Evolutionary conservation across 2,113 vertebrate genomes (phyloP).

Genomic region (Gallinago jamesoni): DNA sequence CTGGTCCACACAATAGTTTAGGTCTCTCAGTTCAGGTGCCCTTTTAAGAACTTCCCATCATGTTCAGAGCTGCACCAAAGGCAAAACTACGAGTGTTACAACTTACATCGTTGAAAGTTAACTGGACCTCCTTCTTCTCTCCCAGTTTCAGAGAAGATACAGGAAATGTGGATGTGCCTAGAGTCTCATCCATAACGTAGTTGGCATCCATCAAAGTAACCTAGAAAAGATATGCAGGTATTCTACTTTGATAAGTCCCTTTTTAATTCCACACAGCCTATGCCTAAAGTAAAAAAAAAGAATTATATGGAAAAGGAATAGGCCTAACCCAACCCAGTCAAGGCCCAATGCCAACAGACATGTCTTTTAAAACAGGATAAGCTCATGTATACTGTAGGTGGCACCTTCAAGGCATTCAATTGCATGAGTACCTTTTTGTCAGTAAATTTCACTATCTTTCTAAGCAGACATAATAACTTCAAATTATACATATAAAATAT

Average conservation of each 20-base stretch:
- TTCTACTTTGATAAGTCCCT: neutral
- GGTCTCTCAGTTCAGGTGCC: neutral
- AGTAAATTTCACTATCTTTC: neutral
- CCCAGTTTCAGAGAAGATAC: conserved; percentile 84
- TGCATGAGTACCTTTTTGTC: neutral
- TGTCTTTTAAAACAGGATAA: neutral
- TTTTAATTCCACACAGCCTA: neutral
- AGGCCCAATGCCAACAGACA: neutral
- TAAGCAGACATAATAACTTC: neutral
- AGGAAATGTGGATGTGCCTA: conserved; percentile 85
- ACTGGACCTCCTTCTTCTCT: conserved; percentile 81
- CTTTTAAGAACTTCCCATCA: neutral
- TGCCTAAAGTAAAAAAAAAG: neutral
- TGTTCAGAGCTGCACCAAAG: neutral
- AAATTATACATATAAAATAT: neutral
- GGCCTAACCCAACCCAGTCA: neutral
- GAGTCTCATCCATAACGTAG: conserved; percentile 94
- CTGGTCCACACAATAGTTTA: neutral
- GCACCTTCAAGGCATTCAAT: neutral
- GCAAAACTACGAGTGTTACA: neutral
- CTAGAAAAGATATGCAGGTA: conserved; percentile 59
- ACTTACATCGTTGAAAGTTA: conserved; percentile 90
- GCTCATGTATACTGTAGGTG: neutral
- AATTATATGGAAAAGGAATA: neutral
- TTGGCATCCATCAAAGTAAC: conserved; percentile 97